Base-by-base conservation (phyloP, 2,113 vertebrate species). In the Conger conger region DNA sequence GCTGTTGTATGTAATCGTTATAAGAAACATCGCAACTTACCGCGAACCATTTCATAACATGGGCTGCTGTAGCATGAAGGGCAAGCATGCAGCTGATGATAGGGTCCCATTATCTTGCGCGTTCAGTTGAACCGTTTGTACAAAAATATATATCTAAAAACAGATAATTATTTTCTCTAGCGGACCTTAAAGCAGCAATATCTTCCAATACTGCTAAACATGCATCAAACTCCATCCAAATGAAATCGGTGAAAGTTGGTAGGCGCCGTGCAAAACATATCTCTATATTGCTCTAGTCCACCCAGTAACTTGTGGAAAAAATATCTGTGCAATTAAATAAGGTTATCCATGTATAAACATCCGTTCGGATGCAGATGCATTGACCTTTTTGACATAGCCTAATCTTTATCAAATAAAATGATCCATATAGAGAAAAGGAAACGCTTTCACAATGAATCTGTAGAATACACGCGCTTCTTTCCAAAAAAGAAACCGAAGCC, bases 331-430 rank as follows among this genome's bases (percentile, higher is more conserved):
- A 84, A 38, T 82, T 81, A 83, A 85, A 45, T 33, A 83, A 73
- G 33, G 37, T 91, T 89, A 91, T 93, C 93, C 92, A 86, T 60
- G 82, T 37, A 85, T 80, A 84, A 84, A 88, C 89, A 76, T 83
- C 73, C 88, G 83, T 88, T 87, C 90, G 17, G 86, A 92, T 91
- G 90, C 88, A 53, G 54, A 90, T 80, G 80, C 85, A 85, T 79
- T 91, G 89, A 93, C 91, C 90, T 92, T 88, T 91, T 87, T 76
- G 84, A 73, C 90, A 90, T 89, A 90, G n/a, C n/a, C n/a, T n/a
- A 89, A 91, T 93, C 92, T 93, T 92, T 84, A 91, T 88, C 83
- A 86, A 91, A 95, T 87, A 88, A 91, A 91, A 92, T 86, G 88
- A 93, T 92, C 91, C 92, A 84, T 87, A 36, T 8, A 76, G n/a